phyloP scores from a whole-genome alignment of 2,888 invertebrate species.

The Hypselothyrea guttata region DNA sequence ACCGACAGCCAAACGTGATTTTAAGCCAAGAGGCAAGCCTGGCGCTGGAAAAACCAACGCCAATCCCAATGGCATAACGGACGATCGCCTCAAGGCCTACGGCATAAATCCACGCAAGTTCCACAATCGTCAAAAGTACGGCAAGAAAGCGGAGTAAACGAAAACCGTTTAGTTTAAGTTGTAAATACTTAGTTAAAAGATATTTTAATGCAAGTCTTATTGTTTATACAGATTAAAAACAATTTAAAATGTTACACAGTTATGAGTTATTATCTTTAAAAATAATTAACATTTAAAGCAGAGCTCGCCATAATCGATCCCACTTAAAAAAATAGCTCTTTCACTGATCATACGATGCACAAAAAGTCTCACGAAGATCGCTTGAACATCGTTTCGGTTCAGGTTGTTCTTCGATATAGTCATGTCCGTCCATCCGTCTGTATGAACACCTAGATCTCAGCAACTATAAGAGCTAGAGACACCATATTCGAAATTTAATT shows the following conservation, averaged over 20 bases:
- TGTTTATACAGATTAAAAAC: slow-evolving; percentile 45
- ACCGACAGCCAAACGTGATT: slow-evolving; percentile 51
- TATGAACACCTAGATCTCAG: too few species aligned
- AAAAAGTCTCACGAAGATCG: too few species aligned
- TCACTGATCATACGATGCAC: too few species aligned
- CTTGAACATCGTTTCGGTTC: too few species aligned
- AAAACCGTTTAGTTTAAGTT: background rate
- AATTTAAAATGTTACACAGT: slow-evolving; percentile 37
- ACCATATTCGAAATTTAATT: too few species aligned
- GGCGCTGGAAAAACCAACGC: slow-evolving; percentile 10
- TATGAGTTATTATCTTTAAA: slow-evolving; percentile 24
- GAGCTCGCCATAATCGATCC: too few species aligned
- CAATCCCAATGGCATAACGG: slow-evolving; percentile 83
- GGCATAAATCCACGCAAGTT: slow-evolving; percentile 95
- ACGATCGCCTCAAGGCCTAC: slow-evolving; percentile 93
- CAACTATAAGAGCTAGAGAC: too few species aligned
- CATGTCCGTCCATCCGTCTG: too few species aligned
- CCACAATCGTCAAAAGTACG: slow-evolving; percentile 79
- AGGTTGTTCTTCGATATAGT: too few species aligned
- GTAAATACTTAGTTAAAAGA: slow-evolving; percentile 16
- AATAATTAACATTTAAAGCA: too few species aligned
- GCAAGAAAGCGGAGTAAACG: slow-evolving; percentile 53
- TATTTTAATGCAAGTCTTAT: slow-evolving; percentile 5
- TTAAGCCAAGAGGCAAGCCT: slow-evolving; percentile 49
- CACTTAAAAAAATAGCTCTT: too few species aligned